Evolutionary conservation across 2,888 invertebrate species (phyloP), one percentile per base, ranked within the genome.

Genomic region (Petrolisthes cinctipes): DNA sequence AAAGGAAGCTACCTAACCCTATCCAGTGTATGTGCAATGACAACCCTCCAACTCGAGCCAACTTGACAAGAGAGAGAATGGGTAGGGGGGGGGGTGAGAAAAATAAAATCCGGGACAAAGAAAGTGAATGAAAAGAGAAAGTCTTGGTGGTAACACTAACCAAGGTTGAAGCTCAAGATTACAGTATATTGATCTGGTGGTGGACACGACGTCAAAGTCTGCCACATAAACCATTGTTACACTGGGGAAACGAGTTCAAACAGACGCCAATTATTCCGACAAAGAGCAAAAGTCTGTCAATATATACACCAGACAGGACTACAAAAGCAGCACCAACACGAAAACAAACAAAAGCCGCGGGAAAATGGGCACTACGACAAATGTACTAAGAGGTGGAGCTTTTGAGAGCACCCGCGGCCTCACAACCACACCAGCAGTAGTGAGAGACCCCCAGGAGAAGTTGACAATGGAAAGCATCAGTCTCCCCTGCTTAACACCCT

Each of bases 381-480:
- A 81, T 76, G 80, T 53, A 75, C 80, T 88, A 75, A 88, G 80
- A 84, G 83, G 84, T 79, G 20, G 83, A n/a, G 78, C 53, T 57
- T 23, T 37, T 53, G 61, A 78, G 76, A 66, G 78, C 68, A 61
- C 79, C 80, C 80, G 57, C 87, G 81, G 68, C 84, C 76, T 73
- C 80, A 73, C 83, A 80, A 88, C 87, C 71, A 88, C 87, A 78
- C 57, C 83, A 88, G 87, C 80, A 79, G 81, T 73, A 81, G 84
- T 88, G 87, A 88, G 84, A 88, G 87, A 88, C 87, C 87, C 84
- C 83, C 79, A 83, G 83, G 87, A 84, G 81, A 80, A 81, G 87
- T 68, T 84, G 84, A 88, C 87, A 88, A 88, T 88, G 81, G 84
- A 88, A 84, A 88, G 87, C 87, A 88, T 88, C 87, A 88, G 81